These are phyloP conservation scores for Carassius carassius DNA, from an alignment of 2,113 vertebrate genomes.

Conservation along the genomic window DNA sequence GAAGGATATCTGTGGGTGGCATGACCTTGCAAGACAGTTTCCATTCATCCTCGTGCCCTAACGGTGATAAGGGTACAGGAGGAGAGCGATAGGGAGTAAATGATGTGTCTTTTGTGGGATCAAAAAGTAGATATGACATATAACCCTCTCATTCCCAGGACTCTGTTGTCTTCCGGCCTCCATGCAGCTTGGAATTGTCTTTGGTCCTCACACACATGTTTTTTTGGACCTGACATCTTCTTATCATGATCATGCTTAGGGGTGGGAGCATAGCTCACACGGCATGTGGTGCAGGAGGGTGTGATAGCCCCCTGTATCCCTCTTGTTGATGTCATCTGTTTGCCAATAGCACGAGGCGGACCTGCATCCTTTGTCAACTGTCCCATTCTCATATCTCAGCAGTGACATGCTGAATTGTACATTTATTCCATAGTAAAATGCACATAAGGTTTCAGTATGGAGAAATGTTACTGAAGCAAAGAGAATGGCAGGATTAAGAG, in stretches of 20 bases:
- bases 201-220: constrained; percentile 77
- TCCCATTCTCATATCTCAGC: neutral
- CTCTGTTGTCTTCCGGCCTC: constrained; percentile 36
- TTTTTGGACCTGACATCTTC: constrained; percentile 82
- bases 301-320: constrained; percentile 13
- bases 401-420: neutral
- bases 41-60: constrained; percentile 46
- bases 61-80: constrained; percentile 36
- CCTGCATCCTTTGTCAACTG: neutral
- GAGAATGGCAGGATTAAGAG: neutral
- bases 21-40: constrained; percentile 15
- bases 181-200: constrained; percentile 57
- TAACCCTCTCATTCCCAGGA: neutral
- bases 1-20: constrained; percentile 19
- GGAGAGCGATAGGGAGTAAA: constrained; percentile 37
- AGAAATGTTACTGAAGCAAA: neutral
- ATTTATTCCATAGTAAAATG: neutral
- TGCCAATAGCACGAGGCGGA: neutral
- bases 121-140: constrained; percentile 56
- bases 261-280: constrained; percentile 64
- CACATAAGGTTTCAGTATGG: neutral
- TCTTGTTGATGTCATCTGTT: constrained; percentile 4
- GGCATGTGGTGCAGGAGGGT: constrained; percentile 70
- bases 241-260: constrained; percentile 74
- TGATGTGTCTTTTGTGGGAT: constrained; percentile 45